Evolutionary conservation across 2,113 vertebrate species (phyloP).

Genomic region (Chlamydotis undulata): DNA sequence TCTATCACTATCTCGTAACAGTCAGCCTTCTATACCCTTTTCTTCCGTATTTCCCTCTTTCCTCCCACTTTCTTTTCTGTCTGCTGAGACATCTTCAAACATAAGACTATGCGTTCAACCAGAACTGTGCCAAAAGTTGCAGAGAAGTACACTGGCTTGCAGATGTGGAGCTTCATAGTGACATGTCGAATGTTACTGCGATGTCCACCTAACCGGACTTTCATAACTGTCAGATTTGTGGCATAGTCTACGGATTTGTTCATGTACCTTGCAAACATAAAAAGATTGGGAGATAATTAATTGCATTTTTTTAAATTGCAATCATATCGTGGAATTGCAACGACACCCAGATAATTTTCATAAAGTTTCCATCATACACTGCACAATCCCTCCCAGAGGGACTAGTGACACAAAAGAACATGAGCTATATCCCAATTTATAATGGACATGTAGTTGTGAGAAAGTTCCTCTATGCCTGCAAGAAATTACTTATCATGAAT

Average conservation of each 20-base stretch:
- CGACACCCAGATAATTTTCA: neutral
- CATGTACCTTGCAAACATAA: neutral
- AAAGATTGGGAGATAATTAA: neutral
- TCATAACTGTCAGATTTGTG: neutral
- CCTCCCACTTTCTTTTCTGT: neutral
- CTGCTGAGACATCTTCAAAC: neutral
- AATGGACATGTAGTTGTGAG: neutral
- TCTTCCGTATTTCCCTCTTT: neutral
- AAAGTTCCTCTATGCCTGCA: neutral
- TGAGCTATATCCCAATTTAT: neutral
- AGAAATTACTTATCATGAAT: neutral
- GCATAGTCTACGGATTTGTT: neutral
- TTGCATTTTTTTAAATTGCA: neutral
- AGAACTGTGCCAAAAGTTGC: neutral
- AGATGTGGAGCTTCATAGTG: rapidly evolving
- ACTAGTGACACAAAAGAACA: neutral
- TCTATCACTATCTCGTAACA: neutral
- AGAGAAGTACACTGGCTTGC: neutral
- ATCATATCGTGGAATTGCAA: neutral
- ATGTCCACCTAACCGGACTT: neutral
- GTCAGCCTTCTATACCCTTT: neutral
- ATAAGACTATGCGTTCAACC: neutral
- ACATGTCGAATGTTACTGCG: neutral
- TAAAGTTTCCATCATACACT: neutral
- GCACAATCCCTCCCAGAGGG: neutral